A percentile compares a stretch with the other conserved stretches of the same genome.
Conservation (phyloP, 2,797 vertebrate species). For the Macroramphosus scolopax region DNA sequence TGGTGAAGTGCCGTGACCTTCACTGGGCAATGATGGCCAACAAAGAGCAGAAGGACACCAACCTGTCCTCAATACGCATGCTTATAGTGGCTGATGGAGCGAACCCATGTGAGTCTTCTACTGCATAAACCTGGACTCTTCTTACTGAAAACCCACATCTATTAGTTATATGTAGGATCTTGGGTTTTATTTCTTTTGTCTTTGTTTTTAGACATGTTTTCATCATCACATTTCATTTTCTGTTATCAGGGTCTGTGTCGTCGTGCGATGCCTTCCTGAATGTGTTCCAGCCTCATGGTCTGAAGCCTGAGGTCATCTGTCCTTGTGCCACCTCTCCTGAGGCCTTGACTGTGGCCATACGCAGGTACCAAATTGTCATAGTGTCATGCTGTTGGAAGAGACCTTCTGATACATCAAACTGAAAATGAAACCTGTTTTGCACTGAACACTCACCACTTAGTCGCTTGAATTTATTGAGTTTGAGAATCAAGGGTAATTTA, state of each 20-base stretch:
- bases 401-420: too few species aligned
- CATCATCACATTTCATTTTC: not conserved
- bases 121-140: not conserved
- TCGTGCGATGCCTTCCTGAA: constrained; percentile 98
- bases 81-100: constrained; percentile 97
- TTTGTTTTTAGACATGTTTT: constrained; percentile 15
- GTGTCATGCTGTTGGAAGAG: too few species aligned
- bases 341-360: constrained; percentile 95
- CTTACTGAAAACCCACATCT: not conserved
- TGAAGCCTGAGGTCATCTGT: constrained; percentile 97
- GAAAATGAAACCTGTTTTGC: too few species aligned
- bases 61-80: constrained; percentile 92
- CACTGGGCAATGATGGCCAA: constrained; percentile 99
- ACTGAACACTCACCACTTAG: too few species aligned
- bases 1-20: constrained; percentile 97
- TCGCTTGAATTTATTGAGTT: too few species aligned
- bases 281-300: constrained; percentile 93
- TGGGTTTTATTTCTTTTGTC: not conserved
- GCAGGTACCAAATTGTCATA: constrained; percentile 86
- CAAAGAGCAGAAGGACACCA: constrained; percentile 93
- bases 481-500: too few species aligned
- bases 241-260: constrained; percentile 89
- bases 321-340: constrained; percentile 96
- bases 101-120: constrained; percentile 90
- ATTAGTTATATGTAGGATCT: not conserved